These are phyloP conservation scores for Gnathonemus echidnorhynchus DNA, from an alignment of 2,113 vertebrate species.

Conservation along the genomic window DNA sequence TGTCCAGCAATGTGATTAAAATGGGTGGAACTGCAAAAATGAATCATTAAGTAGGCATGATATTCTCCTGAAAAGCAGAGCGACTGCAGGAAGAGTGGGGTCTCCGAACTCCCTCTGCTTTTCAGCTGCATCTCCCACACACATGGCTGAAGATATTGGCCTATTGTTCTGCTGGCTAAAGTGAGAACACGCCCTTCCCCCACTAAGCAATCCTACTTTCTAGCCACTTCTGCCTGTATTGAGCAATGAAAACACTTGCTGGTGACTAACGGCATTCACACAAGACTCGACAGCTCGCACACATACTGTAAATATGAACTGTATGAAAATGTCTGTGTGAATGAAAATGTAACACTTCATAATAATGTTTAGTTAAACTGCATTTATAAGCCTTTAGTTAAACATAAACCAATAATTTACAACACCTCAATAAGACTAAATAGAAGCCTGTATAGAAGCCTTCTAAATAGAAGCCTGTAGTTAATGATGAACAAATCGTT, in stretches of 20 bases:
- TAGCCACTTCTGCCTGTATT: background rate
- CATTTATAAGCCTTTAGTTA: too few relatives aligned
- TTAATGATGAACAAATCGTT: too few relatives aligned
- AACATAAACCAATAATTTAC: too few relatives aligned
- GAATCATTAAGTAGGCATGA: background rate
- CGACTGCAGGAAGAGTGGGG: conserved; percentile 17
- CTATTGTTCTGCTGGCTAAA: conserved; percentile 33
- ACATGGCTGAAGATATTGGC: conserved; percentile 35
- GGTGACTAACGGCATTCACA: background rate
- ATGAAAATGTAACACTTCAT: too few relatives aligned
- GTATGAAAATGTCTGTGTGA: background rate
- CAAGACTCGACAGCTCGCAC: background rate
- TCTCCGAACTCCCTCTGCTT: conserved; percentile 21
- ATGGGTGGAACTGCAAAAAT: background rate
- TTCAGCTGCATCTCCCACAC: conserved; percentile 37
- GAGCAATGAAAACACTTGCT: background rate
- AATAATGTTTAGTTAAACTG: too few relatives aligned
- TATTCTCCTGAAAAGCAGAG: background rate
- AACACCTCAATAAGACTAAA: too few relatives aligned
- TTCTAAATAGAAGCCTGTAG: too few relatives aligned
- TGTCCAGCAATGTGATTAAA: background rate
- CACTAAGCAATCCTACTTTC: background rate
- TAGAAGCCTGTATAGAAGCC: too few relatives aligned
- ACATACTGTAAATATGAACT: background rate
- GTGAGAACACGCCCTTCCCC: conserved; percentile 8